Conservation (phyloP, 2,888 invertebrate genomes). For the Unio pictorum region DNA sequence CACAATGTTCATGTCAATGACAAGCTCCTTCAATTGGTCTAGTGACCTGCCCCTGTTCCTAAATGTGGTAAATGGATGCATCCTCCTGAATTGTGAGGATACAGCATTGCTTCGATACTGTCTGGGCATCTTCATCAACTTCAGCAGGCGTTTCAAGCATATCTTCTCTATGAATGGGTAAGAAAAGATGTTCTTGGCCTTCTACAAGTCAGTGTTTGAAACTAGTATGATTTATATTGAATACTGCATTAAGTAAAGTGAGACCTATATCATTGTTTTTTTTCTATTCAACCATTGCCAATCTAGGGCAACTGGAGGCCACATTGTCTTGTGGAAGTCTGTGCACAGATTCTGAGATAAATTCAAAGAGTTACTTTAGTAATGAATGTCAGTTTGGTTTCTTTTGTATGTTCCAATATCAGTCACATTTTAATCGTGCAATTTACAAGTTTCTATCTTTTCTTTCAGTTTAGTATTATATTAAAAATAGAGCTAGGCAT, state of each 20-base stretch:
- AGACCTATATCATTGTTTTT: no score
- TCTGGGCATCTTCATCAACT: constrained; percentile 97
- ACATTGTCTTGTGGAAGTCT: not conserved
- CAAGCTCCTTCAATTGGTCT: constrained; percentile 95
- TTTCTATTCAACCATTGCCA: no score
- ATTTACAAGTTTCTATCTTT: no score
- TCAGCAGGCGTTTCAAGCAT: constrained; percentile 91
- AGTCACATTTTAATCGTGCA: no score
- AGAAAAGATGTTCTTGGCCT: not conserved
- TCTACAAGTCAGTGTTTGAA: no score
- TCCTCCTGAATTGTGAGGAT: constrained; percentile 97
- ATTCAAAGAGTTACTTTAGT: not conserved
- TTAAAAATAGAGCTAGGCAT: no score
- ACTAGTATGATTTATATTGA: no score
- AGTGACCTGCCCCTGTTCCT: constrained; percentile 97
- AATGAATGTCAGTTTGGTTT: no score
- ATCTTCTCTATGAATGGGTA: constrained; percentile 96
- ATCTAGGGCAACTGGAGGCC: no score
- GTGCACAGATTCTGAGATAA: constrained; percentile 1
- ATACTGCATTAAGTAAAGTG: no score
- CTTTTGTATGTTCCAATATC: no score
- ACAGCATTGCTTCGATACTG: constrained; percentile 95
- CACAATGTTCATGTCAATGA: constrained; percentile 98
- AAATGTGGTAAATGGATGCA: constrained; percentile 96
- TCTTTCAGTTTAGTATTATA: no score